These are phyloP conservation scores for Lagodon rhomboides DNA, from an alignment of 2,797 vertebrate genomes.

Conservation along the genomic window DNA sequence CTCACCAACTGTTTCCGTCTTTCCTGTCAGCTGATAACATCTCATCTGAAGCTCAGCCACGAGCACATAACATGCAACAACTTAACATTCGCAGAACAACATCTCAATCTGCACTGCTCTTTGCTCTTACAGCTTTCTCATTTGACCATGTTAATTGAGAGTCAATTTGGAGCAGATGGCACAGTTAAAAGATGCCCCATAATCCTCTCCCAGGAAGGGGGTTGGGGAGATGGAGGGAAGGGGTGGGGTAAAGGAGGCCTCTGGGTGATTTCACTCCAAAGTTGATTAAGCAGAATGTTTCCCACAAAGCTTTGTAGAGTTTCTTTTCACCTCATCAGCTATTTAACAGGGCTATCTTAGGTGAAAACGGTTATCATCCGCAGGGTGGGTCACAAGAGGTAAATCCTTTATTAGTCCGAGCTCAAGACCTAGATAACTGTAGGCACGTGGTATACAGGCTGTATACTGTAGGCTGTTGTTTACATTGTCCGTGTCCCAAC, in stretches of 20 bases:
- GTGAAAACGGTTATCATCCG: constrained; percentile 25
- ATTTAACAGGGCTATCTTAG: constrained; percentile 26
- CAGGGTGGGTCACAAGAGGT: constrained; percentile 29
- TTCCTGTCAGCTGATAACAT: constrained; percentile 48
- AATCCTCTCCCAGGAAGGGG: constrained; percentile 63
- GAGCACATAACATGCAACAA: not conserved
- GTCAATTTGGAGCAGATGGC: constrained; percentile 76
- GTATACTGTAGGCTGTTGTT: too few relatives aligned
- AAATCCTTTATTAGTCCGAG: constrained; percentile 33
- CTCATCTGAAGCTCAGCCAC: constrained; percentile 18
- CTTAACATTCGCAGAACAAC: constrained; percentile 18
- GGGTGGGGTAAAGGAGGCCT: constrained; percentile 2
- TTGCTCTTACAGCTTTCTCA: constrained; percentile 44
- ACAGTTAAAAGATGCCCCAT: constrained; percentile 66
- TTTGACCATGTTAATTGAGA: constrained; percentile 66
- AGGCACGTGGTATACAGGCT: not conserved
- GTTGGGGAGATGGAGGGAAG: constrained; percentile 1
- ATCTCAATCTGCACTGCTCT: constrained; percentile 33
- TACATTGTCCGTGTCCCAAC: constrained; percentile 8
- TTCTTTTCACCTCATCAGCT: not conserved
- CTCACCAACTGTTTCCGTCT: not conserved
- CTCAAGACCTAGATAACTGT: not conserved
- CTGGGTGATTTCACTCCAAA: constrained; percentile 22
- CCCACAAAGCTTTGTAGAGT: constrained; percentile 27
- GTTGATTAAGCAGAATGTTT: constrained; percentile 24